Conservation (phyloP, 2,888 invertebrate genomes). For the Ormyrus labotus region DNA sequence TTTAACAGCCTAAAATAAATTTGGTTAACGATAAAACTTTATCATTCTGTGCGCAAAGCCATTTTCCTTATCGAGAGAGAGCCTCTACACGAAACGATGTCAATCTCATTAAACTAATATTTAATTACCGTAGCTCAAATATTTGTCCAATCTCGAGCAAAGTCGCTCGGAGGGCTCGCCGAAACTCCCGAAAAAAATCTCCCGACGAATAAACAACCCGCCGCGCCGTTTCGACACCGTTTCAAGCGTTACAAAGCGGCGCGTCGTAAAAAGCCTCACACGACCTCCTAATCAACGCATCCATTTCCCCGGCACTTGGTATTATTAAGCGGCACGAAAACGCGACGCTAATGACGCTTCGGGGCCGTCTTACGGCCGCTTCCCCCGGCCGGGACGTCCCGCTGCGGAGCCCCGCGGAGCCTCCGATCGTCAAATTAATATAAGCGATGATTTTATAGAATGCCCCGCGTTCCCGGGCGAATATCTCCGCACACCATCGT, state of each 20-base stretch:
- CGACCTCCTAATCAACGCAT: no score
- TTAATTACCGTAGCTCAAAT: no score
- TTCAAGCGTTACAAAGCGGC: no score
- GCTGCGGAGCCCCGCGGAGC: constrained; percentile 60
- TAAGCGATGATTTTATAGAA: constrained; percentile 74
- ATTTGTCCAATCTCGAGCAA: no score
- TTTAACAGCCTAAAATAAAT: constrained; percentile 52
- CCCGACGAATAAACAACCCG: no score
- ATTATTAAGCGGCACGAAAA: constrained; percentile 3
- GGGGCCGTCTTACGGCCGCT: constrained; percentile 58
- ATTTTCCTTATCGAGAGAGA: constrained; percentile 20
- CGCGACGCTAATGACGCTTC: constrained; percentile 19
- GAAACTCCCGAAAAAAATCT: no score
- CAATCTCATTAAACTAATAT: no score
- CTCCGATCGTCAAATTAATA: constrained; percentile 73
- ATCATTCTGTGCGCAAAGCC: constrained; percentile 35
- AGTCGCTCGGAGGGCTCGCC: no score
- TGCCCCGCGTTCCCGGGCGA: constrained; percentile 1
- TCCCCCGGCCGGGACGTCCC: constrained; percentile 59
- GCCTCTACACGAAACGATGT: constrained; percentile 13
- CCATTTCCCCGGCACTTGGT: no score
- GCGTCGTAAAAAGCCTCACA: no score
- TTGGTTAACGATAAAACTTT: constrained; percentile 38
- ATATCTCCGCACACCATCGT: constrained; percentile 44
- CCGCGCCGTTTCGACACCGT: no score